Conservation (phyloP, 2,797 vertebrate species). For the Sus cebifrons region DNA sequence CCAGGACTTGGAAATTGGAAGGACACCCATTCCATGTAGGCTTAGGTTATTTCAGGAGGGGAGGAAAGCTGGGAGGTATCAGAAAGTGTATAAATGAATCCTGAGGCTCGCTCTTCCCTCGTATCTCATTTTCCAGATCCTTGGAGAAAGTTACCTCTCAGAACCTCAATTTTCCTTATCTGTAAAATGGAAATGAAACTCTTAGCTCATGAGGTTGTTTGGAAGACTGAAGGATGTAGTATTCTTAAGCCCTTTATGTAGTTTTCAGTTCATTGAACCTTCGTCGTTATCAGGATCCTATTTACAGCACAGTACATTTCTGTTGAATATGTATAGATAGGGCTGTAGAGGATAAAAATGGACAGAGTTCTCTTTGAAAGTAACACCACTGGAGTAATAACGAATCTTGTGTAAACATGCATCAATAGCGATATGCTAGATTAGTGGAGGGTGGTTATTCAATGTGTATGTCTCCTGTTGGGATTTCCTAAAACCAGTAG, state of each 20-base stretch:
- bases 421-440: background rate
- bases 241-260: background rate
- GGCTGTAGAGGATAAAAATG: background rate
- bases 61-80: background rate
- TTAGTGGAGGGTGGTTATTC: fast-evolving
- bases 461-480: background rate
- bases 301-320: background rate
- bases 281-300: background rate
- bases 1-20: constrained; percentile 29
- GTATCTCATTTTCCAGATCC: background rate
- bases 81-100: background rate
- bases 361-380: background rate
- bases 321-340: background rate
- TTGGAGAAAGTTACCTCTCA: background rate
- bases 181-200: constrained; percentile 45
- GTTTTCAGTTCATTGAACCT: constrained; percentile 16
- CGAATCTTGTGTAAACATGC: background rate
- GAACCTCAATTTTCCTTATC: background rate
- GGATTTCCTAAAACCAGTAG: background rate
- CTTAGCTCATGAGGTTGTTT: background rate
- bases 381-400: background rate
- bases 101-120: background rate
- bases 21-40: background rate
- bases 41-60: background rate
- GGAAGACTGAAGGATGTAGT: background rate